A percentile compares a stretch with the other conserved stretches of the same genome.
phyloP scores from a whole-genome alignment of 2,797 vertebrate species.

The Enteromius afrohamiltoni region DNA sequence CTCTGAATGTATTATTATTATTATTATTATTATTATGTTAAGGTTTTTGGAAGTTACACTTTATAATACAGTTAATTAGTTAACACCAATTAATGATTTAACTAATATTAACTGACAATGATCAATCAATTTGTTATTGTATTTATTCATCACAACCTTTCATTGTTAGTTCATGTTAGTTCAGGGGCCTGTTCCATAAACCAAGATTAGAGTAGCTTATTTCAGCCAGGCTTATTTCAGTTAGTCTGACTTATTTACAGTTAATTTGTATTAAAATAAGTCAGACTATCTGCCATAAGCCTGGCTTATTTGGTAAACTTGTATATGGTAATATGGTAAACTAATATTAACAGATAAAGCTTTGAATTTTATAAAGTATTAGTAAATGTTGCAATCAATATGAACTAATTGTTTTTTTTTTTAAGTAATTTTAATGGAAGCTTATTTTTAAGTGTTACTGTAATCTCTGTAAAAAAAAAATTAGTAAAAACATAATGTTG shows the following conservation, averaged over 20 bases:
- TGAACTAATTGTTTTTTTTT: too few species aligned
- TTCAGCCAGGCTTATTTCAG: too few species aligned
- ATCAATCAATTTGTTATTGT: background rate
- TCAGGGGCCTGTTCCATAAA: too few species aligned
- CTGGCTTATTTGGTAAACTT: too few species aligned
- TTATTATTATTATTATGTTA: too few species aligned
- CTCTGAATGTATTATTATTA: background rate
- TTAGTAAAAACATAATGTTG: background rate
- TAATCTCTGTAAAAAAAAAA: background rate
- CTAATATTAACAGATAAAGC: background rate
- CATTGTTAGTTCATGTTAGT: background rate
- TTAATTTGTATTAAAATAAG: too few species aligned
- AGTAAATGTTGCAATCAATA: background rate
- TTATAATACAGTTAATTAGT: background rate
- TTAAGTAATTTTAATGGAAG: too few species aligned
- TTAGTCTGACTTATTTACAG: too few species aligned
- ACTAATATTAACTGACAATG: background rate
- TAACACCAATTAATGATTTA: background rate
- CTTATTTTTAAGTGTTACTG: background rate
- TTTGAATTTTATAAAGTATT: background rate
- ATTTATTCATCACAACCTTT: background rate
- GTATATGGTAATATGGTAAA: too few species aligned
- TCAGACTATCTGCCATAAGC: too few species aligned
- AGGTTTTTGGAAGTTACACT: too few species aligned
- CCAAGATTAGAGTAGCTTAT: too few species aligned